Base-by-base conservation (phyloP, 2,113 vertebrate species). In the Glareola pratincola region DNA sequence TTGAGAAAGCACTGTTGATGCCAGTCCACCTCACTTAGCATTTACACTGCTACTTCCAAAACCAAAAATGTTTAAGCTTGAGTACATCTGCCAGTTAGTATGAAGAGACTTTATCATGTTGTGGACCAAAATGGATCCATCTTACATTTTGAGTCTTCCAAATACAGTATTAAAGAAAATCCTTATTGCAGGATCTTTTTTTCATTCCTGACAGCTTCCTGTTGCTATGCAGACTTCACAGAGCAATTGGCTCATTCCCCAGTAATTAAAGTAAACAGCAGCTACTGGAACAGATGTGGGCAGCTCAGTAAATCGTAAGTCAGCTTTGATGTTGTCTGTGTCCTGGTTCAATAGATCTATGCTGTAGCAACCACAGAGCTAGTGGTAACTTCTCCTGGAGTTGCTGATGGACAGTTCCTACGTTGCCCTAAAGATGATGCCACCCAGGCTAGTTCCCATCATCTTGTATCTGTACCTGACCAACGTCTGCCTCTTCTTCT, bases 211-310 rank as follows among this genome's bases (percentile, higher is more conserved):
- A 93, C 88, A 98, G 98, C 95, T 64, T 97, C 98, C 85, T 98
- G 98, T 92, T 98, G 98, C 94, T 74, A 94, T 80, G 94, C 96
- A 67, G 85, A 97, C 78, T 97, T 98, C 94, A 98, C 98, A 54
- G 83, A 97, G 80, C 93, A 97, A 36, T 88, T 98, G 81, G 94
- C 95, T 77, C 82, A 23, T 73, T 98, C 98, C 72, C 98, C 98
- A 1, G 81, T 98, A 71, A 96, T 88, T 83, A 95, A 97, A 96
- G 78, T 98, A 94, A 56, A 95, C 56, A 96, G 95, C 91, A 97
- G 88, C 90, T 97, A 97, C 94, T 98, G 98, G 98, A 97, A 98
- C 96, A 96, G 96, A 97, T 98, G 98, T 95, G 97, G 98, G 67
- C 92, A 97, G 84, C 97, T 98, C 90, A 98, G 97, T 84, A 92